These are phyloP conservation scores for Caenorhabditis sp. DNA, from an alignment of 2,888 invertebrate genomes.

Conservation along the genomic window DNA sequence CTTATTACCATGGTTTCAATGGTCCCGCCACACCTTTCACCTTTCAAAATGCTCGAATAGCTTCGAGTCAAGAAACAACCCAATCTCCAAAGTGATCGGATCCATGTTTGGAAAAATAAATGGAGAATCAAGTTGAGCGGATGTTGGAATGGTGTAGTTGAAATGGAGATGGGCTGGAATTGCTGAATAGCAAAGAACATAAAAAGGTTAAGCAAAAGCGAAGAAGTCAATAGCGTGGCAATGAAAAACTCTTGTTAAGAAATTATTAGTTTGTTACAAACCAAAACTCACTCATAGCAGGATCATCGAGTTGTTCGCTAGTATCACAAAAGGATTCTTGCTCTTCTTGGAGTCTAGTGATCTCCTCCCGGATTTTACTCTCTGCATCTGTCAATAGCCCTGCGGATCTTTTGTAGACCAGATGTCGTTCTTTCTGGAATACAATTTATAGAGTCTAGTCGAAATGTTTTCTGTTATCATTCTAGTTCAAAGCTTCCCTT, in stretches of 20 bases:
- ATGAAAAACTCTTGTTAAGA: not conserved
- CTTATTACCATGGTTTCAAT: not conserved
- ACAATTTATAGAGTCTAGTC: not conserved
- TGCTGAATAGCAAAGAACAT: slow-evolving; percentile 62
- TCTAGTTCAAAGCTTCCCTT: slow-evolving; percentile 1
- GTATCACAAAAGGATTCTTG: slow-evolving; percentile 82
- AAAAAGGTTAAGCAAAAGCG: slow-evolving; percentile 43
- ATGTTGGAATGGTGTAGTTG: slow-evolving; percentile 82
- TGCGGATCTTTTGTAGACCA: slow-evolving; percentile 80
- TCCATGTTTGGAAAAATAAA: slow-evolving; percentile 83
- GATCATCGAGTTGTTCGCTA: slow-evolving; percentile 78
- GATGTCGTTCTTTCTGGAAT: slow-evolving; percentile 77
- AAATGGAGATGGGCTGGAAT: slow-evolving; percentile 72
- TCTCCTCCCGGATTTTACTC: slow-evolving; percentile 71
- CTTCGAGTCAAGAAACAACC: slow-evolving; percentile 81
- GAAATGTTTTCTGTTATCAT: not conserved
- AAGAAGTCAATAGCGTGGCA: slow-evolving; percentile 47
- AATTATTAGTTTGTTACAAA: not conserved
- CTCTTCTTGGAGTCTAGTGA: slow-evolving; percentile 69
- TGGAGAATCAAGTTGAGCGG: slow-evolving; percentile 80
- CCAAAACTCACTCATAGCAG: slow-evolving; percentile 64
- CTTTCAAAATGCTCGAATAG: slow-evolving; percentile 82
- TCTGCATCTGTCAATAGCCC: slow-evolving; percentile 74
- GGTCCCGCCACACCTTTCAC: slow-evolving; percentile 45
- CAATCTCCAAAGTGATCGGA: slow-evolving; percentile 82